phyloP scores from a whole-genome alignment of 2,888 invertebrate species.

The Zygaena filipendulae region DNA sequence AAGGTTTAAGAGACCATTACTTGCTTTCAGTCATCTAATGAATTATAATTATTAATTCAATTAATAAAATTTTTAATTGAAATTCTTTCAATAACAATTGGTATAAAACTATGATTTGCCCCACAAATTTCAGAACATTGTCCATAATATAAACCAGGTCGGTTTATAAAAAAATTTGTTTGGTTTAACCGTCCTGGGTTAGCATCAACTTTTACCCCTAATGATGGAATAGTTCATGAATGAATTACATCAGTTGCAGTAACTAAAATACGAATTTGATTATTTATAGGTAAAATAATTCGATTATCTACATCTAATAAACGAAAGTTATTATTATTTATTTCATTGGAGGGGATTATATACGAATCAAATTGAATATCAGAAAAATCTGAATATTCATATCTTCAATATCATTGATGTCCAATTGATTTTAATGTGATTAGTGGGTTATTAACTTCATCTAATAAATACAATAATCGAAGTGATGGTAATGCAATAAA shows the following conservation, averaged over 20 bases:
- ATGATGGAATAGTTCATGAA: slow-evolving; percentile 71
- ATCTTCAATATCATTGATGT: slow-evolving; percentile 75
- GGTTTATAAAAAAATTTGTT: slow-evolving; percentile 70
- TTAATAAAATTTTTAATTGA: slow-evolving; percentile 65
- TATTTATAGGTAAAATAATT: slow-evolving; percentile 66
- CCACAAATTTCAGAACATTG: slow-evolving; percentile 89
- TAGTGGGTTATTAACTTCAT: slow-evolving; percentile 69
- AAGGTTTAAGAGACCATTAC: slow-evolving; percentile 78
- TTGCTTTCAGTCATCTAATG: slow-evolving; percentile 77
- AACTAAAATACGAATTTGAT: slow-evolving; percentile 72
- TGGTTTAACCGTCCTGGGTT: slow-evolving; percentile 74
- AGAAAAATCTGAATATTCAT: slow-evolving; percentile 73
- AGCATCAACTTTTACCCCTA: slow-evolving; percentile 74
- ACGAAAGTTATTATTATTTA: slow-evolving; percentile 54
- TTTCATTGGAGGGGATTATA: slow-evolving; percentile 55
- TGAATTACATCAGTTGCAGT: slow-evolving; percentile 74
- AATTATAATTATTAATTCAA: slow-evolving; percentile 63
- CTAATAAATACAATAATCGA: slow-evolving; percentile 69
- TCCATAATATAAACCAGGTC: slow-evolving; percentile 74
- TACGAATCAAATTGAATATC: slow-evolving; percentile 72
- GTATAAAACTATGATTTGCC: slow-evolving; percentile 83
- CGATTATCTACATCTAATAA: slow-evolving; percentile 73
- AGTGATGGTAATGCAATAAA: slow-evolving; percentile 72
- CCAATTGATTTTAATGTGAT: slow-evolving; percentile 73
- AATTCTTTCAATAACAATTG: slow-evolving; percentile 75